Conservation (phyloP, 2,888 invertebrate genomes). For the Gonocerus acuteangulatus region DNA sequence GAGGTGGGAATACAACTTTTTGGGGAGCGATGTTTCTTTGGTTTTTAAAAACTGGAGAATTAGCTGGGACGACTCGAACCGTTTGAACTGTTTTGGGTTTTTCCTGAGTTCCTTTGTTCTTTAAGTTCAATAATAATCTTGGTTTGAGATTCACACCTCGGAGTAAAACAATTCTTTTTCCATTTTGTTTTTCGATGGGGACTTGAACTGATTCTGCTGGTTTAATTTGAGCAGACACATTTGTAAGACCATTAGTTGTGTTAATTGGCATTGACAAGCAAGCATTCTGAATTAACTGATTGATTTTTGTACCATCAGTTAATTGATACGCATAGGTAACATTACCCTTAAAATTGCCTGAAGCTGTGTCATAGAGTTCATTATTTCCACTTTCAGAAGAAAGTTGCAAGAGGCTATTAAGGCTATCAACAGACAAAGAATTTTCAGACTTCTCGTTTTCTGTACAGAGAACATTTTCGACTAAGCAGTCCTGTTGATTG, state of each 20-base stretch:
- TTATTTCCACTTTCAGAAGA: neutral
- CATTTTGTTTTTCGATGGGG: neutral
- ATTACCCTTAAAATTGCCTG: slow-evolving; percentile 3
- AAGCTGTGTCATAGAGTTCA: neutral
- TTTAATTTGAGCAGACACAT: neutral
- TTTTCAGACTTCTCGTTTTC: slow-evolving; percentile 3
- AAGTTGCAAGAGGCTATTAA: slow-evolving; percentile 4
- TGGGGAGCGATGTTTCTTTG: neutral
- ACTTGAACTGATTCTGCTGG: neutral
- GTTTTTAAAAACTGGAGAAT: neutral
- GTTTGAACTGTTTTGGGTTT: neutral
- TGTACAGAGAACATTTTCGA: neutral
- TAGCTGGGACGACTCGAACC: neutral
- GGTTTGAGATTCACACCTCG: slow-evolving; percentile 4
- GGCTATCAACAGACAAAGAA: neutral
- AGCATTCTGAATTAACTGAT: neutral
- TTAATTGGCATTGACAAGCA: neutral
- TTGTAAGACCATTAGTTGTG: neutral
- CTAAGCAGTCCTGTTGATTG: neutral
- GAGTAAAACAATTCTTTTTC: neutral
- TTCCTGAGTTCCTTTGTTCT: neutral
- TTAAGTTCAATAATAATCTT: slow-evolving; percentile 4
- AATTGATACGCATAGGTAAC: slow-evolving; percentile 10
- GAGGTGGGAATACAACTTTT: neutral
- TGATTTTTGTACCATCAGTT: slow-evolving; percentile 3